These are phyloP conservation scores for Manis crassicaudata DNA, from an alignment of 2,797 vertebrate species.

Conservation along the genomic window DNA sequence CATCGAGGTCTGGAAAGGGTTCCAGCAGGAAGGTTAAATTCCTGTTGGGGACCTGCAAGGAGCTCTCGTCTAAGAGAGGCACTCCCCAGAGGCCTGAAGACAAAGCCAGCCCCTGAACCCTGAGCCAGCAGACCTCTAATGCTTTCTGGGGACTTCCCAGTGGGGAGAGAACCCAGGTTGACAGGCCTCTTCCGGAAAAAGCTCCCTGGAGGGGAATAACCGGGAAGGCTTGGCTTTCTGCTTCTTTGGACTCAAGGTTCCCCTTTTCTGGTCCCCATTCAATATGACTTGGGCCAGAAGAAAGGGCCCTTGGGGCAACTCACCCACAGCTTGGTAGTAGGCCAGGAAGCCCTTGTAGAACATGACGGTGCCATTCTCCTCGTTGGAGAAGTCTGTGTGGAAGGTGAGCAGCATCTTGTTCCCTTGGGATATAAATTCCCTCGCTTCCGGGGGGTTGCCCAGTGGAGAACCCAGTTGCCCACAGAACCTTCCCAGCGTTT, in stretches of 20 bases:
- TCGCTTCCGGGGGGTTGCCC: slow-evolving; percentile 81
- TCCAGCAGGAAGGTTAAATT: not conserved
- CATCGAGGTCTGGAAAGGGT: slow-evolving; percentile 84
- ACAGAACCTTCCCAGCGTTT: slow-evolving; percentile 85
- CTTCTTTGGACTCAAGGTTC: not conserved
- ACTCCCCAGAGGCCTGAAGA: not conserved
- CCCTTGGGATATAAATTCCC: slow-evolving; percentile 82
- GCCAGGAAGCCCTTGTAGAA: slow-evolving; percentile 87
- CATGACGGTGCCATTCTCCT: slow-evolving; percentile 84
- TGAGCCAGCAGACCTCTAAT: not conserved
- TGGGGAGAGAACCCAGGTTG: not conserved
- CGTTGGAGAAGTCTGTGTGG: slow-evolving; percentile 88
- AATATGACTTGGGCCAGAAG: not conserved
- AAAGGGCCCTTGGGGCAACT: slow-evolving; percentile 56
- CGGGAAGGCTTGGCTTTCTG: not conserved
- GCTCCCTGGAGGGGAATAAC: not conserved
- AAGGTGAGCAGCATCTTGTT: slow-evolving; percentile 86
- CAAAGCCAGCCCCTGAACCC: not conserved
- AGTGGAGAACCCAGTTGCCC: slow-evolving; percentile 78
- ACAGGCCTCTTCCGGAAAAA: not conserved
- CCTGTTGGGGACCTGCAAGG: not conserved
- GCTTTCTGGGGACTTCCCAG: not conserved
- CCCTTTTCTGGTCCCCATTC: too few species aligned
- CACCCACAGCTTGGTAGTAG: slow-evolving; percentile 86
- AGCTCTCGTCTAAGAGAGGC: not conserved